Conservation (phyloP, 2,113 vertebrate genomes). For the Charadrius vociferus region DNA sequence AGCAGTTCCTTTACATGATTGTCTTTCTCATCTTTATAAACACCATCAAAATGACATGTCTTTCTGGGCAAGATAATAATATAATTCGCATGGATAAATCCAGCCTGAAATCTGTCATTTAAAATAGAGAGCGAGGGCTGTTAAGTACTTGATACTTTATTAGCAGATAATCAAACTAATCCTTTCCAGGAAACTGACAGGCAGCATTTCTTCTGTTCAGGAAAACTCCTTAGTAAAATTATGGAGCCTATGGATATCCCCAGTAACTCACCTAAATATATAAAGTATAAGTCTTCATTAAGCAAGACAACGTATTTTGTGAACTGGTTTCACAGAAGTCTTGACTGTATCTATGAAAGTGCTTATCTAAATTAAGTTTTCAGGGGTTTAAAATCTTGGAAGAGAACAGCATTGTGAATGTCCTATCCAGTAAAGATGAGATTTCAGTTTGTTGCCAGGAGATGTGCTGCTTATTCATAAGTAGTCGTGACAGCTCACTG, state of each 20-base stretch:
- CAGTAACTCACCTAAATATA: background rate
- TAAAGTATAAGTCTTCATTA: background rate
- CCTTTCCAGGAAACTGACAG: background rate
- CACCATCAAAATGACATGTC: slow-evolving; percentile 13
- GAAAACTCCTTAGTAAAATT: background rate
- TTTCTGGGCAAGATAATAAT: slow-evolving; percentile 17
- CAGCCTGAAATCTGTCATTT: slow-evolving; percentile 49
- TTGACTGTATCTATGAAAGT: background rate
- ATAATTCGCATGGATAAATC: background rate
- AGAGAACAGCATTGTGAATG: background rate
- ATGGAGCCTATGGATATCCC: background rate
- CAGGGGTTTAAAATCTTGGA: background rate
- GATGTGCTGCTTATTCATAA: background rate
- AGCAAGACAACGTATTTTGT: background rate
- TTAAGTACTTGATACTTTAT: background rate
- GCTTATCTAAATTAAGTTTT: background rate
- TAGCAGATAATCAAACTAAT: slow-evolving; percentile 35
- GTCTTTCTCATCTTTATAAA: slow-evolving; percentile 39
- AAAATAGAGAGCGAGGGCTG: background rate
- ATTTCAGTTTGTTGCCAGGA: background rate
- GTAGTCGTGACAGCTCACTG: background rate
- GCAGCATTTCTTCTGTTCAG: background rate
- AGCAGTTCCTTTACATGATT: slow-evolving; percentile 17
- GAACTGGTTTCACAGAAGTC: background rate
- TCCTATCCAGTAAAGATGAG: background rate